A percentile compares a stretch with the other conserved stretches of the same genome.
These are phyloP conservation scores for Trachelus troglodyta DNA, from an alignment of 2,888 invertebrate species.

Conservation along the genomic window DNA sequence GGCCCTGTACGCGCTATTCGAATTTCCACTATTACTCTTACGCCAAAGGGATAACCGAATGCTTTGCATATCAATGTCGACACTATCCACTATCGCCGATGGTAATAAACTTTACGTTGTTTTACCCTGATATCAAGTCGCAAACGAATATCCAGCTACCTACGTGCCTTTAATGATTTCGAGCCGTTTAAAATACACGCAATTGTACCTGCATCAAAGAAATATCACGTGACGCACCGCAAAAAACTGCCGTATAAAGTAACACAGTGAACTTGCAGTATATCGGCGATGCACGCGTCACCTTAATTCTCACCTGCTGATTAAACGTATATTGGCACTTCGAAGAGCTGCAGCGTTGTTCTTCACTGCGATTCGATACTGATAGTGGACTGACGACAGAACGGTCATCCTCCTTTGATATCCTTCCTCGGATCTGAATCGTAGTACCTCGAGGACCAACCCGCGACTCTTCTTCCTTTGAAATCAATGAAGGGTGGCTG, in stretches of 20 bases:
- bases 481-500: too few relatives aligned
- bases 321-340: neutral
- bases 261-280: neutral
- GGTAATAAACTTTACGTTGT: neutral
- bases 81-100: neutral
- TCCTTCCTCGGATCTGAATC: neutral
- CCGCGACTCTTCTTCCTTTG: neutral
- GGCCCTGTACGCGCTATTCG: constrained; percentile 36
- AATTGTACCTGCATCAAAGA: neutral
- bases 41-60: constrained; percentile 15
- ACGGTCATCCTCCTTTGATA: neutral
- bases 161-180: neutral
- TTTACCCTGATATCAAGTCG: neutral
- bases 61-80: neutral
- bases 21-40: constrained; percentile 50
- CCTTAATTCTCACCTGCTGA: neutral
- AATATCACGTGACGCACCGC: neutral
- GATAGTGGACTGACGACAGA: neutral
- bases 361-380: neutral
- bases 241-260: neutral
- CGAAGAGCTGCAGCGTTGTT: neutral
- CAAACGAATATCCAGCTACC: neutral
- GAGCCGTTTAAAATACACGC: neutral
- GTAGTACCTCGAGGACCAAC: neutral
- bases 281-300: neutral